phyloP scores from a whole-genome alignment of 64 coral and sea anemone genomes.

The Stichodactyla helianthus region DNA sequence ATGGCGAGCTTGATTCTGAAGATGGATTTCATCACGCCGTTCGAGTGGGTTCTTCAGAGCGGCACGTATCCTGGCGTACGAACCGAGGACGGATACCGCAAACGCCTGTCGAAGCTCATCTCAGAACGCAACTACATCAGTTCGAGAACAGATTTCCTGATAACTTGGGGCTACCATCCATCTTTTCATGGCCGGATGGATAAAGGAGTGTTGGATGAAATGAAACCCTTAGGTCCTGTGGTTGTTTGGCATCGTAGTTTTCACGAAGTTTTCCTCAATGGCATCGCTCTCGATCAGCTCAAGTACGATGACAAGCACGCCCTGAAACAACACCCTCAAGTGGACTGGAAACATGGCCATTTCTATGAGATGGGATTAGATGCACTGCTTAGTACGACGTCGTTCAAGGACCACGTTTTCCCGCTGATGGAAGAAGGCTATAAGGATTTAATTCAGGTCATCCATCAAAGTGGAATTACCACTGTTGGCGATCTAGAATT shows the following conservation, averaged over 20 bases:
- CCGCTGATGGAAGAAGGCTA: constrained; percentile 16
- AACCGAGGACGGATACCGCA: no score
- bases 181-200: constrained; percentile 22
- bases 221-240: not conserved
- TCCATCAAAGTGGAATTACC: constrained; percentile 9
- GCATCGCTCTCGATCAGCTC: not conserved
- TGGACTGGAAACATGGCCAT: not conserved
- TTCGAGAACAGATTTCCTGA: not conserved
- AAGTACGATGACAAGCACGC: not conserved
- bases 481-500: constrained; percentile 24
- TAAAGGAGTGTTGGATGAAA: not conserved
- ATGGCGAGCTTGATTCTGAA: no score
- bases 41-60: no score
- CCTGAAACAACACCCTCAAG: constrained; percentile 8
- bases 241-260: constrained; percentile 29
- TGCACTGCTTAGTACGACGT: not conserved
- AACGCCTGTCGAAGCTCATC: no score
- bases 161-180: constrained; percentile 33
- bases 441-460: not conserved
- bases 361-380: not conserved
- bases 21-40: no score
- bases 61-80: no score
- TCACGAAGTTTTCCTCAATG: constrained; percentile 21
- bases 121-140: not conserved
- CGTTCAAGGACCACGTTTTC: not conserved